phyloP scores from a whole-genome alignment of 1,140 invertebrate species.

The Tetramorium simillimum region DNA sequence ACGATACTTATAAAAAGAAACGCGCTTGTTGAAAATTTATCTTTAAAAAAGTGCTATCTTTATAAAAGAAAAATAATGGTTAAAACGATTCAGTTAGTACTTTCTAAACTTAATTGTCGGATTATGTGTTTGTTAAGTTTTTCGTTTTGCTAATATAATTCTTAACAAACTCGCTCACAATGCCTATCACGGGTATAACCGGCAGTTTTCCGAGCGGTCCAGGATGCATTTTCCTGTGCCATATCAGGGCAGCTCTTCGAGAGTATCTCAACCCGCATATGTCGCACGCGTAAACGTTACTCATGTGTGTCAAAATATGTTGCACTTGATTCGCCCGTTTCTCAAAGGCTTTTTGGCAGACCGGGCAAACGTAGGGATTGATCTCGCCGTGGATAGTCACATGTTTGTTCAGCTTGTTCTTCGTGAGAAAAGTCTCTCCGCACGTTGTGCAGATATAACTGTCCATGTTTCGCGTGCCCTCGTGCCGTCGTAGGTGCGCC shows the following conservation, averaged over 20 bases:
- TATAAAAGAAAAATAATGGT: neutral
- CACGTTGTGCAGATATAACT: conserved; percentile 32
- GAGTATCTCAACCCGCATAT: conserved; percentile 26
- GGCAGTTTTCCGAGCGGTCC: conserved; percentile 29
- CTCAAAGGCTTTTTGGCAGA: conserved; percentile 35
- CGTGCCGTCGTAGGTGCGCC: conserved; percentile 27
- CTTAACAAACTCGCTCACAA: conserved; percentile 44
- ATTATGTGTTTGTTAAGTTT: conserved; percentile 10
- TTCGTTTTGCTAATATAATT: conserved; percentile 37
- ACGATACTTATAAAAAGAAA: conserved; percentile 19
- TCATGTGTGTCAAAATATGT: conserved; percentile 44
- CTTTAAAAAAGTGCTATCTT: neutral
- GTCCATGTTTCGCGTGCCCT: neutral
- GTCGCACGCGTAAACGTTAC: conserved; percentile 35
- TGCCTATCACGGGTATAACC: conserved; percentile 24
- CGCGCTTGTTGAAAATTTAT: neutral
- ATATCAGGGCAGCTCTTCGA: neutral
- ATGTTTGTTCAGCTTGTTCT: conserved; percentile 16
- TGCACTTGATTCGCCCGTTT: conserved; percentile 30
- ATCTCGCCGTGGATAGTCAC: neutral
- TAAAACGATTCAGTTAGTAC: conserved; percentile 2
- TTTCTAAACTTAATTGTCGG: neutral
- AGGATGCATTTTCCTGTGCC: conserved; percentile 36
- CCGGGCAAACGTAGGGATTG: conserved; percentile 33
- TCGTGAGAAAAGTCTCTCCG: conserved; percentile 23